phyloP scores from a whole-genome alignment of 2,888 invertebrate genomes.

The Pseudanteris insignis region DNA sequence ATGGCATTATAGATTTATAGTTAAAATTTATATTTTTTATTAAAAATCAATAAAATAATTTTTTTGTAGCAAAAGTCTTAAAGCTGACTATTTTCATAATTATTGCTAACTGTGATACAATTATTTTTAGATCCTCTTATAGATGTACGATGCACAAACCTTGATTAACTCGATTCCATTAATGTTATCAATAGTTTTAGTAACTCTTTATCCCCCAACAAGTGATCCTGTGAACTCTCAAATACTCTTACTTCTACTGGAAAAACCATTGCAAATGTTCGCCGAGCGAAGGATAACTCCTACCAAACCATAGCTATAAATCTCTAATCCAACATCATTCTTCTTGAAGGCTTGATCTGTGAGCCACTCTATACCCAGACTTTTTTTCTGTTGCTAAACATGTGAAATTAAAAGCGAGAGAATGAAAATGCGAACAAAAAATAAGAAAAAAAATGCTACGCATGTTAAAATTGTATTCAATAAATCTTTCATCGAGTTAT shows the following conservation, averaged over 20 bases:
- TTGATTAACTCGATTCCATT: conserved; percentile 18
- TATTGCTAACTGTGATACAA: too few relatives aligned
- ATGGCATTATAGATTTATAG: too few relatives aligned
- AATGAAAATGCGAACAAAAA: conserved; percentile 8
- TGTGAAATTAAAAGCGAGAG: conserved; percentile 10
- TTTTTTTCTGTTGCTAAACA: conserved; percentile 8
- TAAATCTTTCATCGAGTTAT: too few relatives aligned
- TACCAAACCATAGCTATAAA: conserved; percentile 36
- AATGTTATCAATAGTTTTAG: conserved; percentile 27
- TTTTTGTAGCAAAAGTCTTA: too few relatives aligned
- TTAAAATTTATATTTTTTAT: too few relatives aligned
- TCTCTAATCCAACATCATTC: conserved; percentile 44
- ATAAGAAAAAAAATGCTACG: too few relatives aligned
- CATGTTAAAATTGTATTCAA: too few relatives aligned
- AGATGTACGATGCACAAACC: too few relatives aligned
- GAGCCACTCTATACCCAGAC: conserved; percentile 24
- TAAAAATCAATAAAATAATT: too few relatives aligned
- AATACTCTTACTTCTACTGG: conserved; percentile 11
- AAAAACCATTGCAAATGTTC: conserved; percentile 41
- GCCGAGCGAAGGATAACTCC: conserved; percentile 33
- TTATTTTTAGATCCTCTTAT: too few relatives aligned
- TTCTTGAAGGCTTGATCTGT: conserved; percentile 31
- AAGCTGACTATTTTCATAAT: too few relatives aligned
- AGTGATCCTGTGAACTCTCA: conserved; percentile 30
- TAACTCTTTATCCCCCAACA: conserved; percentile 19